Evolutionary conservation across 1,140 invertebrate species (phyloP).

Genomic region (Drosophila nikananu): DNA sequence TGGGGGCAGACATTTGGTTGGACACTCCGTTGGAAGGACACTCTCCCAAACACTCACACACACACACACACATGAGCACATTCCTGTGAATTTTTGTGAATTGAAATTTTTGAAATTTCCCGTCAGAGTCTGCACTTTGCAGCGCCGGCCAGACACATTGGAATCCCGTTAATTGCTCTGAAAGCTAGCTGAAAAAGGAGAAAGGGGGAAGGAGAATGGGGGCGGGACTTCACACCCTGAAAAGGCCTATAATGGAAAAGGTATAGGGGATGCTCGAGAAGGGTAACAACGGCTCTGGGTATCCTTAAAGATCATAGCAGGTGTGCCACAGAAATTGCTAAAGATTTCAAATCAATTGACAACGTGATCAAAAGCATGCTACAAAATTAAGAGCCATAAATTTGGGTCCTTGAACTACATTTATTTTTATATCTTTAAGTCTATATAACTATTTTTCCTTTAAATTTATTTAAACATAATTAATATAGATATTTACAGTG

Average conservation of each 20-base stretch:
- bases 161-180: conserved; percentile 76
- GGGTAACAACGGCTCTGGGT: background rate
- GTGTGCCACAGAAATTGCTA: background rate
- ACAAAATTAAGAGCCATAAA: background rate
- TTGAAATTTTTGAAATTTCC: conserved; percentile 83
- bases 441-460: too few relatives aligned
- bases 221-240: too few relatives aligned
- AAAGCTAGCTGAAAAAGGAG: background rate
- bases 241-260: background rate
- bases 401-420: background rate
- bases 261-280: background rate
- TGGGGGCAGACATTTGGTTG: conserved; percentile 27
- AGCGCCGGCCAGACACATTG: conserved; percentile 64
- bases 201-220: too few relatives aligned
- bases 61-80: conserved; percentile 43
- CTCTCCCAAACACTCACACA: background rate
- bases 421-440: background rate
- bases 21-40: conserved; percentile 15
- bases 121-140: conserved; percentile 66
- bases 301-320: background rate
- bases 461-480: background rate
- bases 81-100: conserved; percentile 80
- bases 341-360: background rate
- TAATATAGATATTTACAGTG: background rate
- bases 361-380: background rate